Evolutionary conservation across 2,797 vertebrate species (phyloP).

Genomic region (Danio aesculapii): DNA sequence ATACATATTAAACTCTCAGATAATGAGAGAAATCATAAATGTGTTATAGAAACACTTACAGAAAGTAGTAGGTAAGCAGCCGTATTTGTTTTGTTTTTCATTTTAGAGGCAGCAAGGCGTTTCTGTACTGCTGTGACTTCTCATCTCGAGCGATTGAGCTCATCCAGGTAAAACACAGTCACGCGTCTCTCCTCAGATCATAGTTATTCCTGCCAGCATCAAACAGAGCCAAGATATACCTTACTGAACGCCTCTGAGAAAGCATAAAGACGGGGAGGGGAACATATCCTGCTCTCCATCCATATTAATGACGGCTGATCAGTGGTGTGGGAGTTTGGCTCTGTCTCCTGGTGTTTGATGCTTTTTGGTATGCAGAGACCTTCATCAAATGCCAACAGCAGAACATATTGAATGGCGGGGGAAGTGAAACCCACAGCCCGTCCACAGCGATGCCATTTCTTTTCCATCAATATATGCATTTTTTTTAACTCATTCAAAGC

Average conservation of each 20-base stretch:
- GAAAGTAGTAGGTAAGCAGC: not conserved
- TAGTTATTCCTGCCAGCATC: constrained; percentile 8
- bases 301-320: constrained; percentile 53
- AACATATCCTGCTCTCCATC: constrained; percentile 32
- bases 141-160: constrained; percentile 86
- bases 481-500: not conserved
- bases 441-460: not conserved
- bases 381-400: constrained; percentile 55
- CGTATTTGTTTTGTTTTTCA: constrained; percentile 46
- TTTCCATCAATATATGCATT: not conserved
- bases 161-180: constrained; percentile 81
- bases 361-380: constrained; percentile 60
- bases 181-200: constrained; percentile 14
- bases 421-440: constrained; percentile 20
- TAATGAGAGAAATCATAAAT: not conserved
- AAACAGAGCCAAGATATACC: constrained; percentile 27
- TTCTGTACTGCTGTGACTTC: constrained; percentile 95
- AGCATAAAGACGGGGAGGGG: constrained; percentile 8
- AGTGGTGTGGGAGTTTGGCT: constrained; percentile 51
- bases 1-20: too few species aligned
- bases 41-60: not conserved
- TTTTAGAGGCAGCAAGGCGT: constrained; percentile 75
- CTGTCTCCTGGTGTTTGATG: constrained; percentile 58
- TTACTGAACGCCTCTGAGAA: constrained; percentile 17
- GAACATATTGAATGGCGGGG: constrained; percentile 47